Evolutionary conservation across 2,113 vertebrate species (phyloP), one percentile per base, ranked within the genome.

Genomic region (Periophthalmodon schlosseri): DNA sequence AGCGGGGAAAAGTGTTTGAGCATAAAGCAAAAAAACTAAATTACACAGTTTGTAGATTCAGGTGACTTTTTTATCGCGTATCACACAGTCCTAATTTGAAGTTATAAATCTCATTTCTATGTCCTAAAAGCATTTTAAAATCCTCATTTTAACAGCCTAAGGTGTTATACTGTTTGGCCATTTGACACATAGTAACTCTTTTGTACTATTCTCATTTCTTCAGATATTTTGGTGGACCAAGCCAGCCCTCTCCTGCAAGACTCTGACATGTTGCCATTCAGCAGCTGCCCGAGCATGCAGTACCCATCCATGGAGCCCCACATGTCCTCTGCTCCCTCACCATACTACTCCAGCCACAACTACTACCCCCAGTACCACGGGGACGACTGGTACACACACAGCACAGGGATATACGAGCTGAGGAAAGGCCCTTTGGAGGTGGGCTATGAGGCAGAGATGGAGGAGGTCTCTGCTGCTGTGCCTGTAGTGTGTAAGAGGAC

Each of bases 331-430:
- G 92, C 95, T 0, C 88, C 95, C 0, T 92, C 95, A 0, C 88
- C 95, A 12, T 98, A 96, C 80, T 98, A 97, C 92, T 90, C 96
- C 93, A 94, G 87, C 92, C 91, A 96, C 74, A 92, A 94, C 80
- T 96, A 96, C 89, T 97, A 96, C 88, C 92, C 95, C 47, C 95
- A 93, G 0, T 97, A 97, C 87, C 86, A 91, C 0, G 95, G 95
- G 33, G 96, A 98, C 2, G 96, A 99, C 76, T 99, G 97, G 98
- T 98, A 95, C 86, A 91, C 95, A 2, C 92, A 95, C 20, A 44
- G 39, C 39, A 91, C 94, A 0, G 92, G 94, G 54, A 91, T 97
- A 81, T 96, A 96, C 16, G 96, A 98, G 86, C 90, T 97, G 83
- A 95, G 95, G 81, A 95, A 95, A 80, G 92, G 94, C 74, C 93